These are phyloP conservation scores for Otocyon megalotis DNA, from an alignment of 2,113 vertebrate genomes.

Conservation along the genomic window DNA sequence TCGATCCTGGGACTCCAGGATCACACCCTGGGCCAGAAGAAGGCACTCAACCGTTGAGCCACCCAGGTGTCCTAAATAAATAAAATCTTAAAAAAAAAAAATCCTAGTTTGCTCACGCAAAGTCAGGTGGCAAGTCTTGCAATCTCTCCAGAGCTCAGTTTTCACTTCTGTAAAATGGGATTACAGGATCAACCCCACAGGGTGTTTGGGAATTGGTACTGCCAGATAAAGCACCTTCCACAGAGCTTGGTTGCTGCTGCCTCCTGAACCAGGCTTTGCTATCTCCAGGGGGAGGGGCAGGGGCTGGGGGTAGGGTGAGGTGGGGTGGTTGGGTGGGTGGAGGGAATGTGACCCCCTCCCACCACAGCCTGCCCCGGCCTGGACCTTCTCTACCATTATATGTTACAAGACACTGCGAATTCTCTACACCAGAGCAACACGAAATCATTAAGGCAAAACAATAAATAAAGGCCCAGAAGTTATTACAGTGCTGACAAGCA, in stretches of 20 bases:
- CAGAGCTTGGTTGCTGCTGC: neutral
- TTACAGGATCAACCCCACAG: neutral
- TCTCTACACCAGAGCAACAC: slow-evolving; percentile 64
- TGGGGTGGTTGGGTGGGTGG: no score
- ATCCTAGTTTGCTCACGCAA: neutral
- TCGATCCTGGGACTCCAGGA: no score
- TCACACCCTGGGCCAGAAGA: no score
- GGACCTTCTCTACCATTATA: slow-evolving; percentile 75
- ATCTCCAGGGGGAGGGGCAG: neutral
- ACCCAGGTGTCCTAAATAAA: no score
- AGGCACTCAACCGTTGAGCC: no score
- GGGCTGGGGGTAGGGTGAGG: neutral
- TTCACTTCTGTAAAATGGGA: slow-evolving; percentile 44
- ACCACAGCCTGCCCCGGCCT: neutral
- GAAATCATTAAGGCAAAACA: slow-evolving; percentile 82
- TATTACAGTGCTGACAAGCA: slow-evolving; percentile 82
- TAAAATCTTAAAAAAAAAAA: neutral
- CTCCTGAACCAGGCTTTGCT: neutral
- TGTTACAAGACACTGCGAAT: slow-evolving; percentile 73
- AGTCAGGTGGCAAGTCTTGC: neutral
- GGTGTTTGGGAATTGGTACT: neutral
- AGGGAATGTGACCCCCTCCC: neutral
- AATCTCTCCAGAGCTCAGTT: neutral
- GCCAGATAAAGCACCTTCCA: neutral
- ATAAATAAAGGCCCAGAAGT: slow-evolving; percentile 83